phyloP scores from a whole-genome alignment of 2,888 invertebrate species.

The Anagyrus pseudococci region DNA sequence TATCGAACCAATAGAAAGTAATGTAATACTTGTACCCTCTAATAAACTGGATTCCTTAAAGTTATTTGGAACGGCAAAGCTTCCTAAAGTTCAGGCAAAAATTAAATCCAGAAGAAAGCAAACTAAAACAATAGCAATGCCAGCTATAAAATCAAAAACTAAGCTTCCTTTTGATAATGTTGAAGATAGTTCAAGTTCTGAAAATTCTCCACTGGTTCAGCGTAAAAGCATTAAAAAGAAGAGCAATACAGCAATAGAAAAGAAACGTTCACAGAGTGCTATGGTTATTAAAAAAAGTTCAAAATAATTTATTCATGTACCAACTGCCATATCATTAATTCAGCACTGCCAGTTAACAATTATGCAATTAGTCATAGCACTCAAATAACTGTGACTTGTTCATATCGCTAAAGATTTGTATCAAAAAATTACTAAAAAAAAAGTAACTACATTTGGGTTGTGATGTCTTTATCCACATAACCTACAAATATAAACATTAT shows the following conservation, averaged over 20 bases:
- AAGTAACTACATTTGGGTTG: no score
- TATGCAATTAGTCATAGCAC: no score
- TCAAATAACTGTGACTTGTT: no score
- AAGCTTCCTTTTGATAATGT: slow-evolving; percentile 41
- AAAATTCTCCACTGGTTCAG: slow-evolving; percentile 42
- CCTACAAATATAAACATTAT: slow-evolving; percentile 32
- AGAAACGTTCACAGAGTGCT: slow-evolving; percentile 48
- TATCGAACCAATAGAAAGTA: slow-evolving; percentile 38
- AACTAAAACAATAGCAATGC: slow-evolving; percentile 62
- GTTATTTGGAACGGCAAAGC: slow-evolving; percentile 45
- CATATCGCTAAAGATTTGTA: no score
- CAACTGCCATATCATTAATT: slow-evolving; percentile 26
- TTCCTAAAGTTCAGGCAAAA: slow-evolving; percentile 47
- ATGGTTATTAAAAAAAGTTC: slow-evolving; percentile 24
- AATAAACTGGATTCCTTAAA: slow-evolving; percentile 51
- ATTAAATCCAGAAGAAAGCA: slow-evolving; percentile 51
- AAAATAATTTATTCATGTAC: slow-evolving; percentile 17
- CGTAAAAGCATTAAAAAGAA: slow-evolving; percentile 41
- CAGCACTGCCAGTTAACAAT: slow-evolving; percentile 32
- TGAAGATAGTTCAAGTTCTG: slow-evolving; percentile 51
- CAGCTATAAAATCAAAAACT: slow-evolving; percentile 42
- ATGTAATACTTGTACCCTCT: slow-evolving; percentile 34
- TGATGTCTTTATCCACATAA: no score
- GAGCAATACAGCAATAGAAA: slow-evolving; percentile 34
- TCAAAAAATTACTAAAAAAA: no score